Percentiles rank a stretch among this genome's conserved stretches.
Conservation (phyloP, 2,797 vertebrate species). For the Paramormyrops hopkinsi region DNA sequence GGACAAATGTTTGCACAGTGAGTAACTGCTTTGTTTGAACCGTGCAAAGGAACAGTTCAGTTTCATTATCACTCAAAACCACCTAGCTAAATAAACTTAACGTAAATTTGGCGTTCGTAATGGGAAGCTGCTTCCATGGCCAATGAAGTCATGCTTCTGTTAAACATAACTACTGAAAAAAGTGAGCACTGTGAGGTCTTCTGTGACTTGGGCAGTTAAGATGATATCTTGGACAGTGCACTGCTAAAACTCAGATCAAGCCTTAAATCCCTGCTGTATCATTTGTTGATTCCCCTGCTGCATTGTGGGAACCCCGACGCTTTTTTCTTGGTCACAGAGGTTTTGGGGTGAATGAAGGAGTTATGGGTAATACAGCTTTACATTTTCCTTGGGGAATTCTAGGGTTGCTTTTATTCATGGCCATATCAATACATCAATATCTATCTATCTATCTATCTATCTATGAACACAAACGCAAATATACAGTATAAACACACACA, state of each 20-base stretch:
- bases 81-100: conserved; percentile 10
- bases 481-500: no score
- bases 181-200: background rate
- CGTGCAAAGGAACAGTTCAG: background rate
- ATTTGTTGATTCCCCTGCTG: background rate
- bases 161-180: background rate
- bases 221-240: background rate
- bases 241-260: background rate
- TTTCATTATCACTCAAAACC: background rate
- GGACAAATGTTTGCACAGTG: background rate
- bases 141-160: background rate
- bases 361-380: background rate
- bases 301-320: background rate
- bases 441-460: no score
- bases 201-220: background rate
- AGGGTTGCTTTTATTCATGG: background rate
- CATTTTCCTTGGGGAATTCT: background rate
- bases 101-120: background rate
- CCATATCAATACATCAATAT: background rate
- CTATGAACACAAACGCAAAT: no score
- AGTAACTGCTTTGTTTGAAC: background rate
- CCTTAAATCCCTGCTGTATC: background rate
- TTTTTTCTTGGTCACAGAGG: background rate
- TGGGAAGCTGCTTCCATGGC: background rate
- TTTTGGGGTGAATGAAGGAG: background rate